phyloP scores from a whole-genome alignment of 2,113 vertebrate genomes.

The Python bivittatus region DNA sequence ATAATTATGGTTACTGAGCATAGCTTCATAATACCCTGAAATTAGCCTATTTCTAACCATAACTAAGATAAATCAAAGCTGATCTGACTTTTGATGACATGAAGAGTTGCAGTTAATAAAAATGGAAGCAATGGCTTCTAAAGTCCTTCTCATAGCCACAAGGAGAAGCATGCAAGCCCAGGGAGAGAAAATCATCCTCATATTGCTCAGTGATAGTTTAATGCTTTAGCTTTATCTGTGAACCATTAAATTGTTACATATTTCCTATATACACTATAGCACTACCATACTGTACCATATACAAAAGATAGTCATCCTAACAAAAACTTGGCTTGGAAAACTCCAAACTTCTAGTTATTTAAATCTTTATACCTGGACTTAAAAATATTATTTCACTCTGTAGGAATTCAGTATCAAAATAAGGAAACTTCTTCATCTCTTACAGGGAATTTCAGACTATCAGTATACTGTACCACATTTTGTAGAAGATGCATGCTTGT shows the following conservation, averaged over 20 bases:
- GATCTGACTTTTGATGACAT: not conserved
- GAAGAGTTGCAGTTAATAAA: not conserved
- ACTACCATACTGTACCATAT: not conserved
- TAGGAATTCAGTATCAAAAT: not conserved
- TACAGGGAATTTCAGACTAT: not conserved
- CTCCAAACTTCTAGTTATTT: not conserved
- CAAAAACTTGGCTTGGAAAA: not conserved
- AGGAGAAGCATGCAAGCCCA: not conserved
- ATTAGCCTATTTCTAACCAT: not conserved
- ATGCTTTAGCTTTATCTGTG: not conserved
- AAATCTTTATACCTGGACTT: not conserved
- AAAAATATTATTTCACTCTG: not conserved
- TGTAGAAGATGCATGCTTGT: not conserved
- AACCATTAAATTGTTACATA: slow-evolving; percentile 37
- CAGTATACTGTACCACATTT: slow-evolving; percentile 2
- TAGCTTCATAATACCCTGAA: not conserved
- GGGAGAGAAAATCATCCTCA: not conserved
- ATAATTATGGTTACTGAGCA: not conserved
- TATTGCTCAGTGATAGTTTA: not conserved
- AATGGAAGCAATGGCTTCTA: not conserved
- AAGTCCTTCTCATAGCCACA: not conserved
- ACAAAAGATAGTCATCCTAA: not conserved
- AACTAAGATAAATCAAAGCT: not conserved
- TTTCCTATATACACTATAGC: not conserved
- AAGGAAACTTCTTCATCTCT: not conserved